Percentiles rank a stretch among this genome's conserved stretches.
phyloP scores from a whole-genome alignment of 2,888 invertebrate genomes.

The Ennomos quercinarius region DNA sequence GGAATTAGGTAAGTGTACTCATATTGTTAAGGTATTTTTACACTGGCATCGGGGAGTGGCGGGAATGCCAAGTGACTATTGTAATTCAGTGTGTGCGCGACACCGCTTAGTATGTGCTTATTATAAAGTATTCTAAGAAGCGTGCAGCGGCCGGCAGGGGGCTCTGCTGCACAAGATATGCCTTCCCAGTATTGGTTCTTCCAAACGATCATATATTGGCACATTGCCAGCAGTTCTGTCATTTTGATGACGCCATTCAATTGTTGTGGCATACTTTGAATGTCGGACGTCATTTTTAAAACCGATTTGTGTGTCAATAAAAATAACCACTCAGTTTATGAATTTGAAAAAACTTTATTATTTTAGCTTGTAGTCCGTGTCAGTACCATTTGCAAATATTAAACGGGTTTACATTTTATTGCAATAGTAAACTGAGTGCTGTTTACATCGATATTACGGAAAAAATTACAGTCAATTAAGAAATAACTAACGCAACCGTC shows the following conservation, averaged over 20 bases:
- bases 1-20: slow-evolving; percentile 28
- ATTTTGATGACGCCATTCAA: slow-evolving; percentile 12
- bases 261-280: slow-evolving; percentile 2
- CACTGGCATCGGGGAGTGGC: slow-evolving; percentile 7
- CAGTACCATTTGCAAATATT: not conserved
- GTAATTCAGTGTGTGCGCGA: slow-evolving; percentile 19
- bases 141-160: slow-evolving; percentile 1
- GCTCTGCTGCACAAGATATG: slow-evolving; percentile 1
- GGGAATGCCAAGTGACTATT: slow-evolving; percentile 23
- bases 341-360: not conserved
- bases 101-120: slow-evolving; percentile 15
- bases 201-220: slow-evolving; percentile 15
- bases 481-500: slow-evolving; percentile 1
- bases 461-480: slow-evolving; percentile 13
- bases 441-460: not conserved
- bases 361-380: no score
- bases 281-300: not conserved
- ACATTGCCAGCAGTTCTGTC: slow-evolving; percentile 9
- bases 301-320: slow-evolving; percentile 1
- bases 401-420: not conserved
- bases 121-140: slow-evolving; percentile 21
- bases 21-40: slow-evolving; percentile 17
- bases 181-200: slow-evolving; percentile 17
- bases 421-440: not conserved
- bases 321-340: not conserved